phyloP scores from a whole-genome alignment of 2,113 vertebrate genomes.

The Otolemur garnettii region DNA sequence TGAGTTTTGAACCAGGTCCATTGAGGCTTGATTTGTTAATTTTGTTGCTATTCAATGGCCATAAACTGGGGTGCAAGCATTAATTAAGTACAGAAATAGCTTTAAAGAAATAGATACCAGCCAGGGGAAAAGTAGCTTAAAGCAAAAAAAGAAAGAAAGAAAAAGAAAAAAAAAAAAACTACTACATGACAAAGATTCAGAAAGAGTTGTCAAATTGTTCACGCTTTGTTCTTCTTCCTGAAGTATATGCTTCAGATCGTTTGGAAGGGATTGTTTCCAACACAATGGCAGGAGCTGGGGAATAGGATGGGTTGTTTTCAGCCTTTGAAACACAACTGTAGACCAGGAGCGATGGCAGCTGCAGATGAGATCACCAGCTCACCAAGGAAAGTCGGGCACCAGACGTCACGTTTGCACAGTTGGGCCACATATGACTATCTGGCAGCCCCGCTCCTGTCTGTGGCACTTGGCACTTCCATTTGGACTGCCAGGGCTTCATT shows the following conservation, averaged over 20 bases:
- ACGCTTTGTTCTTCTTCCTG: neutral
- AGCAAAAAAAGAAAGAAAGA: neutral
- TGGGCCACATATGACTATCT: accelerated
- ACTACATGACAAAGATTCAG: neutral
- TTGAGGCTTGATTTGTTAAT: slow-evolving; percentile 7
- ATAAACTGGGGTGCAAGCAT: neutral
- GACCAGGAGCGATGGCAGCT: neutral
- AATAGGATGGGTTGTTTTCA: neutral
- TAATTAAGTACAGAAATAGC: neutral
- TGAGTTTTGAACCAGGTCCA: neutral
- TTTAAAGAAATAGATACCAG: neutral
- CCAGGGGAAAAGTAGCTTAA: neutral
- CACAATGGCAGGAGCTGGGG: neutral
- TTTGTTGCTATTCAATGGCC: slow-evolving; percentile 6
- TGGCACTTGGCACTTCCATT: accelerated
- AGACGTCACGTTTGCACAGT: neutral
- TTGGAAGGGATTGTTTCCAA: neutral
- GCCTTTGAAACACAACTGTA: neutral
- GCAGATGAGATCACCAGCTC: neutral
- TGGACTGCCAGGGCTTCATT: neutral
- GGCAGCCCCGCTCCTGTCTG: accelerated
- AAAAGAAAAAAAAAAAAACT: neutral
- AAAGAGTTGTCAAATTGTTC: slow-evolving; percentile 30
- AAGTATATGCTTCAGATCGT: slow-evolving; percentile 23
- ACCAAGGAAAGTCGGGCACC: neutral